Evolutionary conservation across 1,140 invertebrate genomes (phyloP).

Genomic region (Druon quercuslanigerum): DNA sequence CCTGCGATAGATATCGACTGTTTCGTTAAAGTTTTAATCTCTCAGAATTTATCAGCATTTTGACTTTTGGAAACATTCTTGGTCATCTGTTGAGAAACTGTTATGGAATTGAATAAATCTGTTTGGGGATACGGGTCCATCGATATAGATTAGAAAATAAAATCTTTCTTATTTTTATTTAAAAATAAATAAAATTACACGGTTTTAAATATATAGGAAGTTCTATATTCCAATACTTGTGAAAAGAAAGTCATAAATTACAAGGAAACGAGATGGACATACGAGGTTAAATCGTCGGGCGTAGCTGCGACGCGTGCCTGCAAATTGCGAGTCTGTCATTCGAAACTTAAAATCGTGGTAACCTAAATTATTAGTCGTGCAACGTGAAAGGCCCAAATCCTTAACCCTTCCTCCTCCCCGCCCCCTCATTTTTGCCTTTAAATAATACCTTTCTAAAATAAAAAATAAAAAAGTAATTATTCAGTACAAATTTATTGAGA

Average conservation of each 20-base stretch:
- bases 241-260: constrained; percentile 10
- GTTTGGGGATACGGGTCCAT: no score
- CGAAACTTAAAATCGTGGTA: constrained; percentile 1
- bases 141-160: no score
- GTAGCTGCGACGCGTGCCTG: neutral
- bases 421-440: neutral
- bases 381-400: neutral
- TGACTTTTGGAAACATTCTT: no score
- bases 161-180: no score
- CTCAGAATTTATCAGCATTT: no score
- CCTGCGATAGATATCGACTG: neutral
- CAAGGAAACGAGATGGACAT: neutral
- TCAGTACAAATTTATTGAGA: no score
- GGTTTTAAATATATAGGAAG: neutral
- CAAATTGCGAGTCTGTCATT: neutral
- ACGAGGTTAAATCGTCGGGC: neutral
- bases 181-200: no score
- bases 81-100: no score
- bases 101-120: neutral
- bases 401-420: no score
- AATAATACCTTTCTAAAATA: neutral
- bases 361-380: constrained; percentile 13
- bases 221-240: neutral
- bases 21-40: neutral
- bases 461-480: no score